Evolutionary conservation across 2,113 vertebrate genomes (phyloP).

Genomic region (Nerophis lumbriciformis): DNA sequence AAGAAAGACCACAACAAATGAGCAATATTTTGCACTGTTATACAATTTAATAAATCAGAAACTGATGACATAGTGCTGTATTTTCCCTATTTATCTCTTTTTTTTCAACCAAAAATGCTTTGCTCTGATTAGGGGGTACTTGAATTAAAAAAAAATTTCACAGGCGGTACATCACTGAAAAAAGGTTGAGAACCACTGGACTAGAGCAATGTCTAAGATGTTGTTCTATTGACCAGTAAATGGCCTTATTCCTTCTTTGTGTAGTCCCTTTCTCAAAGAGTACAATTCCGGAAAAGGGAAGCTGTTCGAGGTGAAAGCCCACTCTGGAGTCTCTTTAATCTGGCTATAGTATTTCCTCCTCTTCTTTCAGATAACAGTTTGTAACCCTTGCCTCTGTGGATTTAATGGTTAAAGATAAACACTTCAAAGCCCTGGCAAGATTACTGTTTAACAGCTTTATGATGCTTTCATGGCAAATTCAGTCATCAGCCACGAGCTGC

Average conservation of each 20-base stretch:
- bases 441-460: constrained; percentile 68
- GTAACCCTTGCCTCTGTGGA: constrained; percentile 12
- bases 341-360: constrained; percentile 21
- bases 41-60: no score
- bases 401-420: constrained; percentile 43
- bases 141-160: no score
- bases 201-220: no score
- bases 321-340: not conserved
- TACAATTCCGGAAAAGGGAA: not conserved
- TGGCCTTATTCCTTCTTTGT: not conserved
- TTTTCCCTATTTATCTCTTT: no score
- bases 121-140: no score
- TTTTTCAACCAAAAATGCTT: no score
- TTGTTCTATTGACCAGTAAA: no score
- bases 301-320: not conserved
- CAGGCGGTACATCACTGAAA: no score
- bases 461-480: constrained; percentile 23
- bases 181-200: no score
- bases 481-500: constrained; percentile 29
- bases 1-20: no score
- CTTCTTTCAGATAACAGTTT: constrained; percentile 9
- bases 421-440: constrained; percentile 42
- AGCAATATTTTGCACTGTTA: no score
- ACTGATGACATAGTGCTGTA: no score
- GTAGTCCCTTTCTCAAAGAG: not conserved